Base-by-base conservation (phyloP, 2,888 invertebrate species). In the Zaprionus lineosus region DNA sequence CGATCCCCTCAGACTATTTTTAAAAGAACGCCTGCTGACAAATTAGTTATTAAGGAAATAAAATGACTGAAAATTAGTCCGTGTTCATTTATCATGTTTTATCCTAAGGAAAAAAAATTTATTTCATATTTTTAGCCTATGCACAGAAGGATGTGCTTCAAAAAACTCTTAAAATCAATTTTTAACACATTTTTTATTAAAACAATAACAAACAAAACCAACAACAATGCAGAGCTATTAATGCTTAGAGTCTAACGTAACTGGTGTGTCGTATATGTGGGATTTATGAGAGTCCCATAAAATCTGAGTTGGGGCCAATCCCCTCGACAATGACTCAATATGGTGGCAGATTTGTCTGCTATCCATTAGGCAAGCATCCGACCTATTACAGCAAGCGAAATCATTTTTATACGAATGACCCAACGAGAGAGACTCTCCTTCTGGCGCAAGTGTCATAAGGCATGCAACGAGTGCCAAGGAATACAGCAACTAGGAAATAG, bases 401-500 rank as follows among this genome's bases (percentile, higher is more conserved):
- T n/a, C n/a, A n/a, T n/a, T n/a, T n/a, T n/a, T n/a, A n/a, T n/a
- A n/a, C n/a, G n/a, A n/a, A n/a, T n/a, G n/a, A n/a, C n/a, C n/a
- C n/a, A n/a, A n/a, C n/a, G n/a, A 8, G 0, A 14, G 15, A 12
- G 19, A 26, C 3, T 33, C 36, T 12, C 18, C 46, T 5, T 37
- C 29, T 47, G 76, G 12, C 11, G 34, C 34, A 33, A 36, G 11
- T 28, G 53, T 34, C 26, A 52, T 14, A 48, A 65, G 53, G 26
- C 69, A 68, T 29, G 56, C 65, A 16, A 62, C 36, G 8, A 81
- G 15, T 0, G 62, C 78, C 66, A 78, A 51, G 8, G 77, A 71
- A 44, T 66, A 84, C 24, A 78, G 69, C 62, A 77, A 26, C 78
- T 78, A 3, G 1, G 3, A 1, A 24, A 11, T 1, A 6, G 16